Evolutionary conservation across 2,113 vertebrate species (phyloP).

Genomic region (Oreotrochilus melanogaster): DNA sequence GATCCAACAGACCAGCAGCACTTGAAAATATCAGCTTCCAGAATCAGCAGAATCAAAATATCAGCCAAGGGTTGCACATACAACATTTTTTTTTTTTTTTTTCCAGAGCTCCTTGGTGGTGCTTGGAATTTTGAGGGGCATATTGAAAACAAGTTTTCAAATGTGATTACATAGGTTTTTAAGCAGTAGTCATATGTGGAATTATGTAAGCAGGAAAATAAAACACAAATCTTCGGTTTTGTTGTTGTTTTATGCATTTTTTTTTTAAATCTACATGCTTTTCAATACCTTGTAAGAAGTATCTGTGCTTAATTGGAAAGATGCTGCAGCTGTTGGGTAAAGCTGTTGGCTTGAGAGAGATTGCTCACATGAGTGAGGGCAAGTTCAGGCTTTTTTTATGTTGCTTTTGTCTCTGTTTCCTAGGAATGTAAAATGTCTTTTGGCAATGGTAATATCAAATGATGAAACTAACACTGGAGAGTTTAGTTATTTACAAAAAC

Average conservation of each 20-base stretch:
- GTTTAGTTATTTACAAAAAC: conserved; percentile 60
- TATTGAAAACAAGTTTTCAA: neutral
- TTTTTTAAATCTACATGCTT: conserved; percentile 5
- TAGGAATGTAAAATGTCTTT: neutral
- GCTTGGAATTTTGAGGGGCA: conserved; percentile 14
- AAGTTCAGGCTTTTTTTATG: neutral
- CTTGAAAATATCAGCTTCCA: conserved; percentile 4
- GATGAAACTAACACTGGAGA: neutral
- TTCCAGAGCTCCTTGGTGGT: no score
- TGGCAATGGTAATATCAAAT: neutral
- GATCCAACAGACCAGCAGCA: neutral
- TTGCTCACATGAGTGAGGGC: neutral
- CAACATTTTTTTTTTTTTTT: neutral
- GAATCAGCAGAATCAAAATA: conserved; percentile 7
- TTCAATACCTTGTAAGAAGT: neutral
- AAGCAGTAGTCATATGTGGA: neutral
- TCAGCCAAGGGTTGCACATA: neutral
- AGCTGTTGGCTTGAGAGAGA: neutral
- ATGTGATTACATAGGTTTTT: neutral
- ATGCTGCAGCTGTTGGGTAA: neutral
- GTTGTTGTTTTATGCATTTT: neutral
- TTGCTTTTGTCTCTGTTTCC: neutral
- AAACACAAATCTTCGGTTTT: neutral
- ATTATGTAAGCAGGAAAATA: neutral
- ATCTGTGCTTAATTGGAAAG: neutral